Conservation (phyloP, 2,888 invertebrate species). For the Lucinisca nassula region DNA sequence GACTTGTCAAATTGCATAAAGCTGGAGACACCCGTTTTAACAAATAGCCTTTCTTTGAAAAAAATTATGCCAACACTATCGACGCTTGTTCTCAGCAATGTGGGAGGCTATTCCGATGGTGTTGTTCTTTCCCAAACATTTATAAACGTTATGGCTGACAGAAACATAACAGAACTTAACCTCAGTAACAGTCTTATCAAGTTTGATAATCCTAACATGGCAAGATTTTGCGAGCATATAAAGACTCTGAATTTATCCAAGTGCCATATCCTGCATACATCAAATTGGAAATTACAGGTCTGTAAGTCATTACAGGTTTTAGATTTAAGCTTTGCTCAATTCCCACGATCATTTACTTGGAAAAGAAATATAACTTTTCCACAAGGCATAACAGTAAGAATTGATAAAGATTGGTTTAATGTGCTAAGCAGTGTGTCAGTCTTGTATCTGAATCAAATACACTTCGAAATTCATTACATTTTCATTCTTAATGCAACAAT, state of each 20-base stretch:
- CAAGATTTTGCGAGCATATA: not conserved
- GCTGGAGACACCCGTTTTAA: not conserved
- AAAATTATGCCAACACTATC: not conserved
- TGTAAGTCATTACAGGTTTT: not conserved
- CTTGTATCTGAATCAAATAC: too few species aligned
- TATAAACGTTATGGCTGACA: not conserved
- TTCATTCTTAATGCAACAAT: too few species aligned
- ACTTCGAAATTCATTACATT: too few species aligned
- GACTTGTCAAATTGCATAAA: not conserved
- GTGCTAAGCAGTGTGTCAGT: too few species aligned
- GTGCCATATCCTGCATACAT: not conserved
- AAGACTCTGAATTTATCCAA: not conserved
- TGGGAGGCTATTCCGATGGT: not conserved
- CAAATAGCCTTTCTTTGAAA: not conserved
- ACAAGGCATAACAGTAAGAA: too few species aligned
- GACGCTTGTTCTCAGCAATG: not conserved
- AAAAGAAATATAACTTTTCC: too few species aligned
- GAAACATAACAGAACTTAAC: not conserved
- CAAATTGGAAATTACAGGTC: not conserved
- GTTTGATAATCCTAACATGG: not conserved
- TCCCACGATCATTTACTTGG: too few species aligned
- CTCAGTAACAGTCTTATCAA: not conserved
- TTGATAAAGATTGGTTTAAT: too few species aligned
- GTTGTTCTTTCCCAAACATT: not conserved
- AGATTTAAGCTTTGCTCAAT: not conserved